Evolutionary conservation across 2,797 vertebrate genomes (phyloP).

Genomic region (Alfaro cultratus): DNA sequence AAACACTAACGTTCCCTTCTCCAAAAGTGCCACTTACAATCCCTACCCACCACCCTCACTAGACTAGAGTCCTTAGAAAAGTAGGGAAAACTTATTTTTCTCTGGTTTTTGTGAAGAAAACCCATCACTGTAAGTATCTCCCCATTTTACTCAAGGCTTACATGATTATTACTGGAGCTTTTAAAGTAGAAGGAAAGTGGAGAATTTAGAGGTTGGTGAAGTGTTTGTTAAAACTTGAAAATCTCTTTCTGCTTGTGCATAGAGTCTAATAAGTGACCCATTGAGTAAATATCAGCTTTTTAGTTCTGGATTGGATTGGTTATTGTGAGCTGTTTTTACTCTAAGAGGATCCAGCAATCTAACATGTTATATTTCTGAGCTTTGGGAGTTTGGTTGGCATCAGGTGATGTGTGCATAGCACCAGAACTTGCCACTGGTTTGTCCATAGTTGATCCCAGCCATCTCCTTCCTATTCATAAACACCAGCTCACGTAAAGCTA

Average conservation of each 20-base stretch:
- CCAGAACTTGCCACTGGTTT: conserved; percentile 22
- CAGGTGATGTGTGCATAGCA: conserved; percentile 27
- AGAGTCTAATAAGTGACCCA: not conserved
- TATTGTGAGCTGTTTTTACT: not conserved
- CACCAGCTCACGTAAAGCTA: conserved; percentile 27
- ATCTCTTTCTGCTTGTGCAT: not conserved
- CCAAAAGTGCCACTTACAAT: conserved; percentile 50
- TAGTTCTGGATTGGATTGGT: not conserved
- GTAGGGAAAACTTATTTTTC: conserved; percentile 37
- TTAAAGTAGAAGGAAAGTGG: conserved; percentile 5
- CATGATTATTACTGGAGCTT: conserved; percentile 18
- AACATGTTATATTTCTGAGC: not conserved
- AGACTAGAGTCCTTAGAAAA: conserved; percentile 43
- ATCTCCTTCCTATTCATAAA: conserved; percentile 28
- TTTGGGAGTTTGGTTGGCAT: conserved; percentile 21
- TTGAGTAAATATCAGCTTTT: conserved; percentile 10
- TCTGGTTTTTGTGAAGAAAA: conserved; percentile 76
- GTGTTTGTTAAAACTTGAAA: conserved; percentile 7
- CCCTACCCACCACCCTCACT: conserved; percentile 44
- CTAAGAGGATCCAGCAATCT: not conserved
- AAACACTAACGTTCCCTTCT: conserved; percentile 74
- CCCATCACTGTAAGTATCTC: conserved; percentile 79
- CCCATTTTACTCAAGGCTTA: conserved; percentile 65
- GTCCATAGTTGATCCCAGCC: conserved; percentile 27
- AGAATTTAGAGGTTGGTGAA: conserved; percentile 17